Evolutionary conservation across 2,888 invertebrate species (phyloP).

Genomic region (Folsomia manolachei): DNA sequence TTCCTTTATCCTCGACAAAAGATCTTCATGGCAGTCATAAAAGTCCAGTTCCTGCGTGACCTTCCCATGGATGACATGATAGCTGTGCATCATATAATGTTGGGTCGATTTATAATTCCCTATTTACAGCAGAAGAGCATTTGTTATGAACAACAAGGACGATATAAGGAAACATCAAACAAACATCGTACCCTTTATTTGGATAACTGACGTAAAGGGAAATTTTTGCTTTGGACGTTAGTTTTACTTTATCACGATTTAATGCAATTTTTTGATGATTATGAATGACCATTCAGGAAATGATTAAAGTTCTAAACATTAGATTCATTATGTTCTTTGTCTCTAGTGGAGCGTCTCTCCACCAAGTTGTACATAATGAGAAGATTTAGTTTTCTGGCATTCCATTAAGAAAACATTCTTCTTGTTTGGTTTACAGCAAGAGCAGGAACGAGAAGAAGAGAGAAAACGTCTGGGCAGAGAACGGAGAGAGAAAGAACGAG

Average conservation of each 20-base stretch:
- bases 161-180: not conserved
- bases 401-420: not conserved
- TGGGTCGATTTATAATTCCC: not conserved
- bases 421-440: conserved; percentile 59
- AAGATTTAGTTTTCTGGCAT: not conserved
- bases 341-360: not conserved
- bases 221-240: not conserved
- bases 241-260: not conserved
- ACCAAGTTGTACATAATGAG: not conserved
- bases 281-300: too few relatives aligned
- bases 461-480: conserved; percentile 54
- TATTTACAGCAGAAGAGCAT: not conserved
- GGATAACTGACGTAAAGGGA: not conserved
- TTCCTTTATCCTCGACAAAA: not conserved
- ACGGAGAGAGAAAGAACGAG: conserved; percentile 53
- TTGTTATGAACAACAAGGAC: too few relatives aligned
- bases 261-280: too few relatives aligned
- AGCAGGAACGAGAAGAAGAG: conserved; percentile 68
- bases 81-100: not conserved
- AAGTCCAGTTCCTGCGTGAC: too few relatives aligned
- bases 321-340: not conserved
- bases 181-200: not conserved
- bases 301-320: not conserved
- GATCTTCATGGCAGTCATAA: too few relatives aligned
- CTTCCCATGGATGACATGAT: not conserved